Conservation (phyloP, 2,888 invertebrate species). For the Rotaria magnacalcarata region DNA sequence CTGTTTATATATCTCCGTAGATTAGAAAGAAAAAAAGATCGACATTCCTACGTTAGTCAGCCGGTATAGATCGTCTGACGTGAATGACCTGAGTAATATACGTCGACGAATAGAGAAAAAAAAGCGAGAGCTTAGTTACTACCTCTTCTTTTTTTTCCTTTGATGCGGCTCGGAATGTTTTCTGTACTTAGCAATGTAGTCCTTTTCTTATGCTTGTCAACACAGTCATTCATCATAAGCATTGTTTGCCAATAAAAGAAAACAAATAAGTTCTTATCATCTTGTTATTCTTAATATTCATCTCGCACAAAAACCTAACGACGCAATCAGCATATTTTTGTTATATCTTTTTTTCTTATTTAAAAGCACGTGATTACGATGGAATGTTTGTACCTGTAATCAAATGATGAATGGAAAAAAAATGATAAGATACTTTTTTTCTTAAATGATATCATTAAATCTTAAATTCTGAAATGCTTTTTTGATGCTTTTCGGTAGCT, state of each 20-base stretch:
- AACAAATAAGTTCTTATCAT: constrained; percentile 2
- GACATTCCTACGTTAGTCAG: constrained; percentile 1
- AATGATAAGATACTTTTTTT: too few species aligned
- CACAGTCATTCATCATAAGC: background rate
- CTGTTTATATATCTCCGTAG: background rate
- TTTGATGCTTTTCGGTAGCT: background rate
- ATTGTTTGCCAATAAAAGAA: background rate
- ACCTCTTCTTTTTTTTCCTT: background rate
- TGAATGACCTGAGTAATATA: background rate
- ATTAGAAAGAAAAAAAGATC: background rate
- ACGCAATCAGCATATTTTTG: background rate
- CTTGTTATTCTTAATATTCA: background rate
- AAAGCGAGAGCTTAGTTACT: background rate
- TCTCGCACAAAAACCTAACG: background rate
- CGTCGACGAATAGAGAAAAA: background rate
- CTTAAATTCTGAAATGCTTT: background rate
- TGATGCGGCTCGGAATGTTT: background rate
- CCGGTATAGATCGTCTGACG: background rate
- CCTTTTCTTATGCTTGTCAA: background rate
- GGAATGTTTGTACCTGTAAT: background rate
- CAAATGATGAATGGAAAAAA: too few species aligned
- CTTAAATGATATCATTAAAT: background rate
- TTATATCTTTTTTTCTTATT: background rate
- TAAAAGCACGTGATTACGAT: background rate
- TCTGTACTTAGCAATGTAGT: background rate